Base-by-base conservation (phyloP, 2,888 invertebrate species). In the Brachyopa scutellaris region DNA sequence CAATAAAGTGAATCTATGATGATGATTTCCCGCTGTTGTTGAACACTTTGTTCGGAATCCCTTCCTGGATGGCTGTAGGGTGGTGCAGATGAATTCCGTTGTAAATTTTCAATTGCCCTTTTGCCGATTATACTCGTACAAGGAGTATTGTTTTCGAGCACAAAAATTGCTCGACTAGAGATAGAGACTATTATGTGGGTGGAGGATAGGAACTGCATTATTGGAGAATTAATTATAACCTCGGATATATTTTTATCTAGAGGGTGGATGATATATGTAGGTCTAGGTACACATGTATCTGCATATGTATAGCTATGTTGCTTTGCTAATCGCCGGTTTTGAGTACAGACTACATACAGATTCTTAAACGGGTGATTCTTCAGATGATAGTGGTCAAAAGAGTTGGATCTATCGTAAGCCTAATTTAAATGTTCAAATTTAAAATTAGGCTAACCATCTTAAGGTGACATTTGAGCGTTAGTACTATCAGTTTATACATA, bases 1-100 rank as follows among this genome's bases (percentile, higher is more conserved):
- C 62, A 55, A 62, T 73, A 62, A 62, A 62, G 53, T 42, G 62
- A 62, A 62, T 62, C 62, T 73, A 73, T 73, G 62, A 62, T 62
- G 62, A 62, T 62, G 53, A 73, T 70, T 61, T 70, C 38, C 59
- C 49, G 38, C 40, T 61, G 70, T 36, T 49, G 38, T 61, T 19
- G 53, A 53, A 40, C 59, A 57, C 47, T 70, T 70, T 70, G 59
- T 70, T 15, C 15, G 21, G 31, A 15, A 40, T 59, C 29, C 59
- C 19, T 36, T 38, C 7, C 13, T 31, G 11, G 31, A 13, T 26
- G 47, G 5, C n/a, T 11, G 33, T 2, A 11, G 70, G 40, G 15
- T 40, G 40, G 36, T 13, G 21, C 17, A 51, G 38, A 59, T 38
- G 40, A 51, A 51, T 61, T 59, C 31, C 26, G 13, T 38, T 59